Base-by-base conservation (phyloP, 2,888 invertebrate genomes). In the Lapara coniferarum region DNA sequence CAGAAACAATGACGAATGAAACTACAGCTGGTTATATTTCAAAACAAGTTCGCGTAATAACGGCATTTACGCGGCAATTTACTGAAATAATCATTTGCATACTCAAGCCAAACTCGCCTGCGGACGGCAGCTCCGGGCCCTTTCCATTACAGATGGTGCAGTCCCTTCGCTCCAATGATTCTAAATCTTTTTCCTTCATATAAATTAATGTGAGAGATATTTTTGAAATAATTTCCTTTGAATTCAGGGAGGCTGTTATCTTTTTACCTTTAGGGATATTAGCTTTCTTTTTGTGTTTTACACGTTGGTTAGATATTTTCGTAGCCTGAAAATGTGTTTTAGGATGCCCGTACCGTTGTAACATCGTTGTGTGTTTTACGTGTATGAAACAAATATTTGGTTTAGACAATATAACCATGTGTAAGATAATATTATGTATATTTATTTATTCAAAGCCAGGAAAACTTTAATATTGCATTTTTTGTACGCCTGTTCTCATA, bases 51-150 rank as follows among this genome's bases (percentile, higher is more conserved):
- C 51, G 51, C 37, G 51, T 66, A 58, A 69, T 52, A 69, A 66
- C 58, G 37, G 69, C 58, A 69, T 70, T 72, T 69, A 72, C 66
- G 37, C 57, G 72, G 74, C 71, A 76, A 80, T 78, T 75, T 75
- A 77, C 77, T 82, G 74, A 77, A 78, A 82, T 77, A 75, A 78
- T 76, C 74, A 84, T 85, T 84, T 83, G 81, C 84, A 84, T 85
- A 78, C 76, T 68, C 71, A 74, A 73, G 74, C 74, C 73, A 76
- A 73, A 68, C 67, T 66, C 37, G 66, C 70, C 73, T 73, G 75
- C 71, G 71, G 72, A 69, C 71, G 74, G 74, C 73, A 53, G 46
- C 66, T 69, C 66, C 56, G 52, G 37, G 57, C 66, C 69, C 77
- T 71, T 72, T 75, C 73, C 77, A 73, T 76, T 79, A 83, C 84